phyloP scores from a whole-genome alignment of 1,140 invertebrate genomes.

The Drosophila littoralis region DNA sequence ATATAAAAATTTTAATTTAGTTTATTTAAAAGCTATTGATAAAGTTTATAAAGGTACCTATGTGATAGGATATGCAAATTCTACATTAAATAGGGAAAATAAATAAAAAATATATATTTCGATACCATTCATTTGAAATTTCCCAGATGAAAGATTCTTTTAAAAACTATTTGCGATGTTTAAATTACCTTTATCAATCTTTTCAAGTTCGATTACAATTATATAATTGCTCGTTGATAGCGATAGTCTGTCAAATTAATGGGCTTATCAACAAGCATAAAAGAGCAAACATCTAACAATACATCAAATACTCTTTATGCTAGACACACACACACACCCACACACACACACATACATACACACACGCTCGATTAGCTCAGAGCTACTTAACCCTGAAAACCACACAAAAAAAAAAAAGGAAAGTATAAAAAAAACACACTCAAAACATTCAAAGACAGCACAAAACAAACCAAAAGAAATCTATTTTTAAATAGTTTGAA shows the following conservation, averaged over 20 bases:
- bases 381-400: constrained; percentile 60
- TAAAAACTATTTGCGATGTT: neutral
- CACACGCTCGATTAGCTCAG: constrained; percentile 48
- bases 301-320: constrained; percentile 1
- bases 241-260: neutral
- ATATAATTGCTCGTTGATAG: constrained; percentile 1
- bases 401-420: constrained; percentile 3
- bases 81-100: neutral
- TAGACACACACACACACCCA: neutral
- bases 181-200: neutral
- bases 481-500: constrained; percentile 55
- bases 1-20: no score
- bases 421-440: neutral
- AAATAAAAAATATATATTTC: neutral
- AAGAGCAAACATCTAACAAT: neutral
- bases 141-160: no score
- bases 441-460: constrained; percentile 20
- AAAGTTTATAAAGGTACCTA: no score
- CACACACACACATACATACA: neutral
- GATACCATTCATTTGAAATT: neutral
- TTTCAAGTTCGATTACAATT: neutral
- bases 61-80: no score
- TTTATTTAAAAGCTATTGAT: no score
- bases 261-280: constrained; percentile 1
- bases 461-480: constrained; percentile 24